These are phyloP conservation scores for Cataglyphis livida DNA, from an alignment of 2,888 invertebrate species.

Conservation along the genomic window DNA sequence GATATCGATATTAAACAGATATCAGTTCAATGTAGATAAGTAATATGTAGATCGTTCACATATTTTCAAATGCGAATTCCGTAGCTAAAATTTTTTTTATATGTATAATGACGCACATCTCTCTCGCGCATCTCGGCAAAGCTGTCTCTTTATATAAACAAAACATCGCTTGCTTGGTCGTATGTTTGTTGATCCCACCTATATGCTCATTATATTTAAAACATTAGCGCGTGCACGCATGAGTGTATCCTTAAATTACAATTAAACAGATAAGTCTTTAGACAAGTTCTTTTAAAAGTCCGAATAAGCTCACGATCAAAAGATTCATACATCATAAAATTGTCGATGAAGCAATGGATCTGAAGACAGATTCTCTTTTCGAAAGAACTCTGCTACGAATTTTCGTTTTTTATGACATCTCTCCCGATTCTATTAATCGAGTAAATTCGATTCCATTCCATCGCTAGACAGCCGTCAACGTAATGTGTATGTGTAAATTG, in stretches of 20 bases:
- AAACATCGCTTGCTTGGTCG: constrained; percentile 11
- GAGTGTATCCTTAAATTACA: background rate
- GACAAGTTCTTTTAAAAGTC: background rate
- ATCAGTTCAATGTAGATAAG: background rate
- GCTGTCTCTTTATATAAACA: background rate
- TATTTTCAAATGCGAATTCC: background rate
- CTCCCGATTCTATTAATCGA: background rate
- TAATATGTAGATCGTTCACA: background rate
- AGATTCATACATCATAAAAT: background rate
- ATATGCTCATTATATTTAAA: background rate
- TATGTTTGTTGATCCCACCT: constrained; percentile 20
- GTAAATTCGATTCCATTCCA: background rate
- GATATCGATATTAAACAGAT: constrained; percentile 10
- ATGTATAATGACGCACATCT: background rate
- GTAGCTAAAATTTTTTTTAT: background rate
- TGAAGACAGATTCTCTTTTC: background rate
- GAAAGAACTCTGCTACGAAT: background rate
- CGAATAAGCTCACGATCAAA: background rate
- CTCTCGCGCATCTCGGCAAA: background rate
- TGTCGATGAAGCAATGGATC: background rate
- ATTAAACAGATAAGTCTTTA: background rate
- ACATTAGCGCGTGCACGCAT: background rate
- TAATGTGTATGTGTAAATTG: background rate
- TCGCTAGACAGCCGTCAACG: background rate
- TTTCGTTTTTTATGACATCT: background rate